Percentiles rank a stretch among this genome's conserved stretches.
These are phyloP conservation scores for Drosophila sordidula DNA, from an alignment of 2,888 invertebrate genomes.

Conservation along the genomic window DNA sequence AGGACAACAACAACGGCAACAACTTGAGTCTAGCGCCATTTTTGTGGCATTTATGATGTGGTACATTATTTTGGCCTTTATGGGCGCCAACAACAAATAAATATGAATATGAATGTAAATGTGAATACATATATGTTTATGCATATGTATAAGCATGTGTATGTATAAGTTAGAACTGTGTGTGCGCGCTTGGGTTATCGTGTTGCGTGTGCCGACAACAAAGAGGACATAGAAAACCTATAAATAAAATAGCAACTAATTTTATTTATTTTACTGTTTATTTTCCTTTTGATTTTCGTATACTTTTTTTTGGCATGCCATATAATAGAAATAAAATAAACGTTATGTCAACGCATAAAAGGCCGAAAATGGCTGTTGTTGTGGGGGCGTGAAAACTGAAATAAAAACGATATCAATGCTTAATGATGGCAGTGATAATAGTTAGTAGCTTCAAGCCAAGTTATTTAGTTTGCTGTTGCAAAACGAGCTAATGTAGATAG, in stretches of 20 bases:
- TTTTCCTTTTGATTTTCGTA: slow-evolving; percentile 14
- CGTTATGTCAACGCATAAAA: slow-evolving; percentile 58
- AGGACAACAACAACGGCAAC: slow-evolving; percentile 29
- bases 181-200: slow-evolving; percentile 21
- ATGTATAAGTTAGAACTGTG: background rate
- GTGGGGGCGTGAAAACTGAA: slow-evolving; percentile 10
- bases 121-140: slow-evolving; percentile 10
- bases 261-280: slow-evolving; percentile 73
- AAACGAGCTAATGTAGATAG: background rate
- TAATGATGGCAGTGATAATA: background rate
- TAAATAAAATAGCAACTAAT: slow-evolving; percentile 82
- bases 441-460: background rate
- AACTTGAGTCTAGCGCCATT: slow-evolving; percentile 63
- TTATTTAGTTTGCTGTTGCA: background rate
- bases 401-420: slow-evolving; percentile 3
- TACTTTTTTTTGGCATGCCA: background rate
- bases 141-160: slow-evolving; percentile 11
- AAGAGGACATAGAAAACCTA: slow-evolving; percentile 34
- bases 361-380: slow-evolving; percentile 15
- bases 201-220: slow-evolving; percentile 44
- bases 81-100: slow-evolving; percentile 40
- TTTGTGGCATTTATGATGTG: slow-evolving; percentile 80
- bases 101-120: slow-evolving; percentile 42
- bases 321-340: slow-evolving; percentile 70
- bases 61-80: slow-evolving; percentile 75